Conservation (phyloP, 23 tunicate species). For the Clavelina lepadiformis region DNA sequence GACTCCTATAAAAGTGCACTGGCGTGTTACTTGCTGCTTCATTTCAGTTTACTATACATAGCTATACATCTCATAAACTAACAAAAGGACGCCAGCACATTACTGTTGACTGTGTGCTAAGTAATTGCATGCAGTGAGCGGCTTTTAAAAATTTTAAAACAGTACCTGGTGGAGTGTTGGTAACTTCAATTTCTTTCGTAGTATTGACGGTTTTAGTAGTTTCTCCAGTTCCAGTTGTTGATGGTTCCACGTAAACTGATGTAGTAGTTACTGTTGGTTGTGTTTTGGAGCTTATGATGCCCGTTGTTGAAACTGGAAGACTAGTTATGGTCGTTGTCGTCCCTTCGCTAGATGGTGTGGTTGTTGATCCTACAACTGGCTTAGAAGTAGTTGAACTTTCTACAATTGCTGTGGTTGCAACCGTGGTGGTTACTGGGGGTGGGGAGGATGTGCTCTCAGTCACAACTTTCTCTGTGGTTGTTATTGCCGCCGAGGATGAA, state of each 20-base stretch:
- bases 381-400: constrained; percentile 4
- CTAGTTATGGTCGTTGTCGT: constrained; percentile 9
- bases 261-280: too few species aligned
- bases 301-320: background rate
- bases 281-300: too few species aligned
- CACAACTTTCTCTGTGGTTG: constrained; percentile 36
- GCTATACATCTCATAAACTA: too few species aligned
- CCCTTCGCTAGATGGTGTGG: constrained; percentile 1
- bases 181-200: too few species aligned
- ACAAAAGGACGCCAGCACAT: too few species aligned
- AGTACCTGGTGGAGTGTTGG: constrained; percentile 24
- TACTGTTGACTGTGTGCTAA: too few species aligned
- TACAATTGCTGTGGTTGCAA: too few species aligned
- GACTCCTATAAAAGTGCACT: constrained; percentile 33
- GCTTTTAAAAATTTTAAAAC: too few species aligned
- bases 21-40: too few species aligned
- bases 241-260: background rate
- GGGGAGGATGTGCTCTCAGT: constrained; percentile 30
- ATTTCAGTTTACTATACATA: too few species aligned
- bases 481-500: background rate
- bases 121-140: too few species aligned
- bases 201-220: constrained; percentile 20
- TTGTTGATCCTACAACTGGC: background rate
- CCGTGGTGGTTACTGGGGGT: constrained; percentile 14
- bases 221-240: constrained; percentile 2